These are phyloP conservation scores for Acanthosoma haemorrhoidale DNA, from an alignment of 2,888 invertebrate species.

Conservation along the genomic window DNA sequence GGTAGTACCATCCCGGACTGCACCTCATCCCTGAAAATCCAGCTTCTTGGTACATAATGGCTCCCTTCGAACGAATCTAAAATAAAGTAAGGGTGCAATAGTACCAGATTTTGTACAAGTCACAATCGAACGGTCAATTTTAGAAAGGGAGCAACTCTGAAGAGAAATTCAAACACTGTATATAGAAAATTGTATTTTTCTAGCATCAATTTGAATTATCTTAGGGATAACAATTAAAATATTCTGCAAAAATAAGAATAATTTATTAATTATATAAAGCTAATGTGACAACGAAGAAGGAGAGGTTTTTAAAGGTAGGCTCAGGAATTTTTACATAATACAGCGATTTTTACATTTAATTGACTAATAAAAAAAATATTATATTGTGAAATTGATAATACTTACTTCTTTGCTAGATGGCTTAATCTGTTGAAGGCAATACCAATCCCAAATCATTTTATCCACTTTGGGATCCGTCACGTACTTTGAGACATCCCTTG, in stretches of 20 bases:
- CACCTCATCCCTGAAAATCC: slow-evolving; percentile 43
- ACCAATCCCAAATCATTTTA: slow-evolving; percentile 41
- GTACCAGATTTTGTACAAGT: neutral
- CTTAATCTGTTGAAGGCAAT: slow-evolving; percentile 33
- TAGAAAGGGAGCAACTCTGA: too few species aligned
- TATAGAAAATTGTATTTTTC: too few species aligned
- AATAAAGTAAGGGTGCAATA: neutral
- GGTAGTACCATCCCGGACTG: slow-evolving; percentile 44
- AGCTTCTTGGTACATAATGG: slow-evolving; percentile 41
- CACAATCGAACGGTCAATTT: too few species aligned
- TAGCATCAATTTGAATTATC: too few species aligned
- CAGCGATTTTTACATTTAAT: too few species aligned
- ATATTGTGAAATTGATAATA: neutral
- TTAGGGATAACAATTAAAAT: too few species aligned
- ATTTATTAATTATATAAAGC: too few species aligned
- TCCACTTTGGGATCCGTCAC: slow-evolving; percentile 40
- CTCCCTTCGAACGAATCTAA: slow-evolving; percentile 43
- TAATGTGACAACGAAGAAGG: too few species aligned
- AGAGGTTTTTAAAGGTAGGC: neutral
- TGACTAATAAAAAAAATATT: too few species aligned
- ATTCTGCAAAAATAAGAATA: too few species aligned
- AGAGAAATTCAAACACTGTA: too few species aligned
- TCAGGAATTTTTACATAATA: neutral
- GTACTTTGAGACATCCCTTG: slow-evolving; percentile 30
- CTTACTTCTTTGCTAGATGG: slow-evolving; percentile 37